Evolutionary conservation across 2,888 invertebrate genomes (phyloP), one percentile per base, ranked within the genome.

Genomic region (Aporophyla nigra): DNA sequence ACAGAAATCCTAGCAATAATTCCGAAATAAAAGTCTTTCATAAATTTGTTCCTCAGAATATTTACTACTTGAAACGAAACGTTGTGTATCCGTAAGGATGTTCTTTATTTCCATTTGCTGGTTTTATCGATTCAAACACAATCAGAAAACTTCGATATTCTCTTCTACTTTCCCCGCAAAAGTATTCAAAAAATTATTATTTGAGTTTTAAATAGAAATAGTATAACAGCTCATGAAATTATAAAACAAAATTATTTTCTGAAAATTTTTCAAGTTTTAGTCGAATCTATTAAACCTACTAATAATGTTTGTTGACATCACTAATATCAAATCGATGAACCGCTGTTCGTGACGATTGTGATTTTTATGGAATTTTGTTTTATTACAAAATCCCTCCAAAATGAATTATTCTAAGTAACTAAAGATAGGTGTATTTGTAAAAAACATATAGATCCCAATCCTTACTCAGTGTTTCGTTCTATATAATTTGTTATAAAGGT

Each of bases 271-370:
- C 0, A 0, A 6, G 0, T 33, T 56, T 69, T 79, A 78, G 82
- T 74, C 74, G 84, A 84, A n/a, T 76, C 5, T 14, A 1, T 21
- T 16, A 5, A 51, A 24, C 10, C 27, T n/a, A 43, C 63, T 67
- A 81, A 65, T 21, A 4, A 5, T 21, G 7, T 27, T 59, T 49
- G 16, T 51, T 5, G 4, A 66, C 86, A 76, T 61, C 80, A 86
- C 83, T 79, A 85, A 10, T 65, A 49, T 40, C 40, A 53, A 86
- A 87, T 86, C 85, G 80, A 87, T 87, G 79, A 78, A 79, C 74
- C 81, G 76, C 87, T 86, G 72, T 77, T 71, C 69, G 68, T 86
- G 83, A 82, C 81, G 80, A 86, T 80, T 78, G 69, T 80, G 65
- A 76, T 84, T 78, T 51, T 68, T 14, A 63, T 43, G 53, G 43